These are phyloP conservation scores for Maniola hyperantus DNA, from an alignment of 2,888 invertebrate species.

Conservation along the genomic window DNA sequence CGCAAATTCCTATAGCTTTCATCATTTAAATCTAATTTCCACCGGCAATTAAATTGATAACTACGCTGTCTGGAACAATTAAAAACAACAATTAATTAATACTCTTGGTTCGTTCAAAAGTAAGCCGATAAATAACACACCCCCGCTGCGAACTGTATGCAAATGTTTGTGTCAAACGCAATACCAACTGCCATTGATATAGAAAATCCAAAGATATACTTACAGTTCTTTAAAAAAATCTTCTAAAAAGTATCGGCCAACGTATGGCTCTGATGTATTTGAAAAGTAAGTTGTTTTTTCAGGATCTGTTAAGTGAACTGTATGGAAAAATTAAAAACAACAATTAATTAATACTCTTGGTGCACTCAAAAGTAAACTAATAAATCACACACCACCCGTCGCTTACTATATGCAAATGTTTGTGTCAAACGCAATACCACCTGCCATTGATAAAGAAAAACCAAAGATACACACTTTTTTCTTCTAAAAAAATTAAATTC, in stretches of 20 bases:
- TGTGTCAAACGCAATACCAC: conserved; percentile 23
- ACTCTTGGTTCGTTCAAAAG: conserved; percentile 9
- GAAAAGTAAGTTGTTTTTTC: too few relatives aligned
- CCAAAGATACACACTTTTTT: conserved; percentile 29
- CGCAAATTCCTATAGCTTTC: conserved; percentile 19
- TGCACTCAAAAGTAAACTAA: conserved; percentile 17
- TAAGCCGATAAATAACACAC: conserved; percentile 29
- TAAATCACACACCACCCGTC: conserved; percentile 27
- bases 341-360: conserved; percentile 22
- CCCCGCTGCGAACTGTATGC: conserved; percentile 24
- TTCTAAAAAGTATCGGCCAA: too few relatives aligned
- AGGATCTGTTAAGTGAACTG: too few relatives aligned
- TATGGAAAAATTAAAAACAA: conserved; percentile 22
- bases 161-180: conserved; percentile 26
- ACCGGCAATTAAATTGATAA: conserved; percentile 15
- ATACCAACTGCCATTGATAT: conserved; percentile 25
- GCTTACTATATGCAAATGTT: conserved; percentile 28
- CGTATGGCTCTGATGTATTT: too few relatives aligned
- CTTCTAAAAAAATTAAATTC: too few relatives aligned
- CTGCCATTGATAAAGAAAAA: conserved; percentile 27
- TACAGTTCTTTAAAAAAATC: conserved; percentile 17
- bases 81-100: conserved; percentile 27
- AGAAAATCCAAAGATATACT: conserved; percentile 28
- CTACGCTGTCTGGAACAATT: conserved; percentile 17
- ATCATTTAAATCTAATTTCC: conserved; percentile 5